Conservation (phyloP, 2,888 invertebrate genomes). For the Pilophorus perplexus region DNA sequence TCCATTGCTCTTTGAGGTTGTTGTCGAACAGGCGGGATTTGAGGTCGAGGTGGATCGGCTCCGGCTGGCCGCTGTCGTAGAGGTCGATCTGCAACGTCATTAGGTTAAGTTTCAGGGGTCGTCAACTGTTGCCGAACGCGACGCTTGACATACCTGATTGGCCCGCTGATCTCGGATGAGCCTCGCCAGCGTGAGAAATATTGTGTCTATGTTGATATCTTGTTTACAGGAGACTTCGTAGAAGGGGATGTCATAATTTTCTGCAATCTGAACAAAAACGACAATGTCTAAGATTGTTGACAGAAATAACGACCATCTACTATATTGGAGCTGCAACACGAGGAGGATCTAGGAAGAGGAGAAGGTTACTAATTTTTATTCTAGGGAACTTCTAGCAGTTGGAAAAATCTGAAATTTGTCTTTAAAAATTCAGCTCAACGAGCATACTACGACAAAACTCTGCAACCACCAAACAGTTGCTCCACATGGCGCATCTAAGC, state of each 20-base stretch:
- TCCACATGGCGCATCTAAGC: too few species aligned
- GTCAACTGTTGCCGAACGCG: too few species aligned
- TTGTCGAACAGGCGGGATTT: constrained; percentile 46
- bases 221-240: constrained; percentile 86
- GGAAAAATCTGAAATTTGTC: too few species aligned
- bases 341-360: too few species aligned
- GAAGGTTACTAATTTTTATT: too few species aligned
- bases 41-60: constrained; percentile 44
- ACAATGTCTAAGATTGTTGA: background rate
- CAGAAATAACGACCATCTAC: too few species aligned
- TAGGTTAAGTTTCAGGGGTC: too few species aligned
- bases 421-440: too few species aligned
- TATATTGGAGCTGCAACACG: too few species aligned
- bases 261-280: constrained; percentile 78
- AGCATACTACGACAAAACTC: too few species aligned
- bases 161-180: constrained; percentile 71
- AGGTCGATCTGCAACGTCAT: constrained; percentile 38
- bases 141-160: constrained; percentile 43
- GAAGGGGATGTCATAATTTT: constrained; percentile 83
- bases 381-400: too few species aligned
- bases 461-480: too few species aligned
- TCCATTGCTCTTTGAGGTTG: constrained; percentile 45
- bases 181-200: constrained; percentile 75
- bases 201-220: constrained; percentile 80
- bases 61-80: constrained; percentile 45